Percentiles rank a stretch among this genome's conserved stretches.
Conservation (phyloP, 2,113 vertebrate species). For the Nymphicus hollandicus region DNA sequence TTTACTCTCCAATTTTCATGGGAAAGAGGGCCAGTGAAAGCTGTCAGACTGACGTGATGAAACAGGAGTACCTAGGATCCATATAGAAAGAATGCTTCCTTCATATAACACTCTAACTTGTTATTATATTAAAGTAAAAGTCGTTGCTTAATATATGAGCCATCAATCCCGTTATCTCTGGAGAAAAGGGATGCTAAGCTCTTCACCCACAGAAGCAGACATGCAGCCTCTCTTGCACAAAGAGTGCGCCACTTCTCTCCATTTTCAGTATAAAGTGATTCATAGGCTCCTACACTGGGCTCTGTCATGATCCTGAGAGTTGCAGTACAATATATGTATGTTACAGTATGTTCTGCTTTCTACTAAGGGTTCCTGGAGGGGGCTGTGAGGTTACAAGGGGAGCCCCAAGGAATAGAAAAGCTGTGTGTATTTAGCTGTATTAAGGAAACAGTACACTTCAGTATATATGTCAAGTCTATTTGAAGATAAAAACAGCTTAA, state of each 20-base stretch:
- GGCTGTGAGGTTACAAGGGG: neutral
- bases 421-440: neutral
- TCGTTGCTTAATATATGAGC: neutral
- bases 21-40: neutral
- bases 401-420: neutral
- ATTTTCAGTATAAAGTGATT: neutral
- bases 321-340: neutral
- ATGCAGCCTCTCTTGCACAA: neutral
- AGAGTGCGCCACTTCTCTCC: neutral
- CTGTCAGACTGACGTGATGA: neutral
- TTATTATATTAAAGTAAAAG: neutral
- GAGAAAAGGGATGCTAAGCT: neutral
- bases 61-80: neutral
- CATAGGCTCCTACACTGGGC: neutral
- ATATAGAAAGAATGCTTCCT: neutral
- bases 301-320: neutral
- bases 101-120: neutral
- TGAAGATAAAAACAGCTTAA: neutral
- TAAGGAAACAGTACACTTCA: neutral
- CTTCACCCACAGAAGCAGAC: neutral
- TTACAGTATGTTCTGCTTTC: neutral
- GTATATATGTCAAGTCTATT: neutral
- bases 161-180: neutral
- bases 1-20: neutral
- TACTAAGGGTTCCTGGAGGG: neutral